Base-by-base conservation (phyloP, 2,113 vertebrate genomes). In the Glaucidium brasilianum region DNA sequence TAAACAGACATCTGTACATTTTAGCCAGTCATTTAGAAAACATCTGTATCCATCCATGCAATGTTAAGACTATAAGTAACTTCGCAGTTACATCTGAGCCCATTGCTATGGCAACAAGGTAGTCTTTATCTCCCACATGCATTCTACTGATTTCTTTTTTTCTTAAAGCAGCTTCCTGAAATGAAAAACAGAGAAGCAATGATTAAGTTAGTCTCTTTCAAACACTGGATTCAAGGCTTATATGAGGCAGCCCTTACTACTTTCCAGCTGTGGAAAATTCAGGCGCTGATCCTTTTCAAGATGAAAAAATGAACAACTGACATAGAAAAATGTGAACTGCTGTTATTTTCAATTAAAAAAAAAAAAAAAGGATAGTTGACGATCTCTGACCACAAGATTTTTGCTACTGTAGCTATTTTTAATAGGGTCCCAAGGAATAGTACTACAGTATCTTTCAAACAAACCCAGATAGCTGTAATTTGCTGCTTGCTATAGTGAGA, bases 151-250 rank as follows among this genome's bases (percentile, higher is more conserved):
- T 91, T 96, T 94, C 88, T 88, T 79, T 72, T 92, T 90, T 63
- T 22, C 81, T 98, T 97, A 98, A 90, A 98, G 96, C 84, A 98
- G 96, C 92, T 98, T 98, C 97, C 98, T 98, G 94, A 77, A 97
- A 95, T 45, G 52, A 96, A 95, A 97, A 97, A 91, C 50, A 96
- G n/a, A 96, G 20, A 41, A 97, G 56, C 87, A 91, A 90, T n/a
- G 76, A 77, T 94, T 95, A 94, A 88, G 23, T 43, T 76, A 21
- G 78, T 55, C 34, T 80, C 75, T 85, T 79, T 69, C 59, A 88
- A 79, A 62, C 26, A 32, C 0, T 80, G 84, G 63, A 89, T 71
- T 79, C 71, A 5, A 72, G 34, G 21, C 37, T 90, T 55, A 35
- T 52, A 39, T 25, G 71, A 84, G 49, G n/a, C 56, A 91, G 58